Conservation (phyloP, 2,888 invertebrate genomes). For the Arctia plantaginis region DNA sequence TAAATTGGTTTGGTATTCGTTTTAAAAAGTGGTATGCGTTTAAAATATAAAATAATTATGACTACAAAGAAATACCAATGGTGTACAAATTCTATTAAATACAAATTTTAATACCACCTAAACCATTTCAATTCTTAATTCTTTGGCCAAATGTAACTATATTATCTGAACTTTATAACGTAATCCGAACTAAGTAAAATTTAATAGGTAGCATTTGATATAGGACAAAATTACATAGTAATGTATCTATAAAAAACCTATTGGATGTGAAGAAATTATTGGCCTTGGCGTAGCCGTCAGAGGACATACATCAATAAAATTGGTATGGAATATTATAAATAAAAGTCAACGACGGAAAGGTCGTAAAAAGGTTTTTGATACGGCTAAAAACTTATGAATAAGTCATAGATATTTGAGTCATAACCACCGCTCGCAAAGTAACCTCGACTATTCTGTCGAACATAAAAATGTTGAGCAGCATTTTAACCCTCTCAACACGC, state of each 20-base stretch:
- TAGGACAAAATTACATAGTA: neutral
- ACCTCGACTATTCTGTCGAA: conserved; percentile 49
- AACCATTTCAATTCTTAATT: neutral
- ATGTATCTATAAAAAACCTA: conserved; percentile 7
- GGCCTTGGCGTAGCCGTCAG: conserved; percentile 5
- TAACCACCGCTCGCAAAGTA: conserved; percentile 47
- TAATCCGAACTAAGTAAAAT: neutral
- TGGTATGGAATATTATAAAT: conserved; percentile 31
- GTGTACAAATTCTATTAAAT: neutral
- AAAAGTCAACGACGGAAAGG: conserved; percentile 29
- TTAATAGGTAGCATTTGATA: neutral
- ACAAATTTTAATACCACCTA: neutral
- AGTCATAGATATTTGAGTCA: conserved; percentile 48
- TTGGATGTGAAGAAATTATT: conserved; percentile 16
- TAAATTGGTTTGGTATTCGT: neutral
- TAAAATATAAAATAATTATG: neutral
- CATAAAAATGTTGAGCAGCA: conserved; percentile 50
- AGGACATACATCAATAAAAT: conserved; percentile 26
- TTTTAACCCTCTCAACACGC: conserved; percentile 52
- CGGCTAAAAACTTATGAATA: conserved; percentile 53
- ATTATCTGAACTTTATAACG: neutral
- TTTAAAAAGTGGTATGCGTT: neutral
- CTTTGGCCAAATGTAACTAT: neutral
- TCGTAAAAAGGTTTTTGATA: conserved; percentile 49
- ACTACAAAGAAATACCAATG: neutral